Percentiles rank a stretch among this genome's conserved stretches.
Evolutionary conservation across 2,888 invertebrate species (phyloP).

Genomic region (Oxyteleia sp.): DNA sequence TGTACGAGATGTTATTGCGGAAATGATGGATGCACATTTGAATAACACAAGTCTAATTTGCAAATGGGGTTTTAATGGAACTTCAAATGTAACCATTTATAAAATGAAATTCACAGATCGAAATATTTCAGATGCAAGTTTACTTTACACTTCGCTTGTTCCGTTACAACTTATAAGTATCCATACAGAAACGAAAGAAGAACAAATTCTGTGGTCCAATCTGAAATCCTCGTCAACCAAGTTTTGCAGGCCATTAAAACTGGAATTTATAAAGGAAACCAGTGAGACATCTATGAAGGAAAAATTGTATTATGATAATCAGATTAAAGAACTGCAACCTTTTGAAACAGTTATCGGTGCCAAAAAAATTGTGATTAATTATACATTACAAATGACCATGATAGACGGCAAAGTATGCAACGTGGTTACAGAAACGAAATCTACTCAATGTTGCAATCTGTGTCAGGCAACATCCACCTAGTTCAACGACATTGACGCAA

Average conservation of each 20-base stretch:
- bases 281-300: slow-evolving; percentile 27
- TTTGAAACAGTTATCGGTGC: slow-evolving; percentile 35
- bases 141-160: slow-evolving; percentile 13
- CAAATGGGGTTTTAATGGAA: slow-evolving; percentile 25
- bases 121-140: slow-evolving; percentile 39
- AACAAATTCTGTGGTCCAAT: slow-evolving; percentile 23
- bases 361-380: slow-evolving; percentile 52
- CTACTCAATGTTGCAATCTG: slow-evolving; percentile 33
- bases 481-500: slow-evolving; percentile 32
- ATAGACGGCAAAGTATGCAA: slow-evolving; percentile 73
- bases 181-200: not conserved
- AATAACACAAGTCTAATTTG: not conserved
- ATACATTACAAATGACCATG: slow-evolving; percentile 68
- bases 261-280: slow-evolving; percentile 47
- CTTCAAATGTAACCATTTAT: slow-evolving; percentile 14
- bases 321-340: slow-evolving; percentile 30
- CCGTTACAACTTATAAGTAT: slow-evolving; percentile 26
- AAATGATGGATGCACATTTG: not conserved
- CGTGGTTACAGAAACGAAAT: slow-evolving; percentile 22
- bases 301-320: slow-evolving; percentile 33
- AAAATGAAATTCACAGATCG: slow-evolving; percentile 31
- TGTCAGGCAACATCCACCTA: slow-evolving; percentile 22
- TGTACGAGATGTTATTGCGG: not conserved
- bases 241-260: slow-evolving; percentile 40
- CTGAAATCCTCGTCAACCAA: slow-evolving; percentile 28